Evolutionary conservation across 2,113 vertebrate species (phyloP), one percentile per base, ranked within the genome.

Genomic region (Girardinichthys multiradiatus): DNA sequence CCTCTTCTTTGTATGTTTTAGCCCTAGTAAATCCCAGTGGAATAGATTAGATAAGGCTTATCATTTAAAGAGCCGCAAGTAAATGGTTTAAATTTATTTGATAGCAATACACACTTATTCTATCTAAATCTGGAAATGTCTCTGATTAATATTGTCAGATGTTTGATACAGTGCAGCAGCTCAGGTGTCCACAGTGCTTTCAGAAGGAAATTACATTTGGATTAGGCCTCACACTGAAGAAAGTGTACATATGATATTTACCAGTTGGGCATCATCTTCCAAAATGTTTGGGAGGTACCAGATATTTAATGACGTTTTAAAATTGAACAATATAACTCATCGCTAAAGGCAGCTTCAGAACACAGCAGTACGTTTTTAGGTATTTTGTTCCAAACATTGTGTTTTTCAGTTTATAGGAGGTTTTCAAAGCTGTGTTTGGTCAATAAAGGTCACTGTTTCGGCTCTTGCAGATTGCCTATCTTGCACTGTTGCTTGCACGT

Each of bases 381-480:
- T 54, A 54, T 54, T 54, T 54, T 54, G 48, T 54, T 54, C 21
- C 48, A 24, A 54, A 19, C 42, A 45, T 6, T 3, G 9, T 10
- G 48, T 10, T n/a, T 35, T 35, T 35, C 10, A 35, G 6, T 35
- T 10, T 7, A n/a, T n/a, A 35, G 10, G 35, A 35, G 35, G 35
- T 10, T 35, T 61, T 57, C 28, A 13, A 26, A 57, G 64, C 17
- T 26, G 35, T 14, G 27, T 37, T 35, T 4, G 27, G 21, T 45
- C 69, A 57, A 30, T 17, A 31, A 42, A 67, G 14, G 35, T 70
- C 72, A 64, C 17, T 28, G 33, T 70, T n/a, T n/a, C 51, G 42
- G 29, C 57, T 60, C 51, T 42, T 72, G 51, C 10, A 58, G 19
- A 70, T 4, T 39, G 57, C 9, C 29, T 54, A 29, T 4, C 14